Conservation (phyloP, 30 jellyfish, hydroid and myxozoan species). For the Aurelia sp. region DNA sequence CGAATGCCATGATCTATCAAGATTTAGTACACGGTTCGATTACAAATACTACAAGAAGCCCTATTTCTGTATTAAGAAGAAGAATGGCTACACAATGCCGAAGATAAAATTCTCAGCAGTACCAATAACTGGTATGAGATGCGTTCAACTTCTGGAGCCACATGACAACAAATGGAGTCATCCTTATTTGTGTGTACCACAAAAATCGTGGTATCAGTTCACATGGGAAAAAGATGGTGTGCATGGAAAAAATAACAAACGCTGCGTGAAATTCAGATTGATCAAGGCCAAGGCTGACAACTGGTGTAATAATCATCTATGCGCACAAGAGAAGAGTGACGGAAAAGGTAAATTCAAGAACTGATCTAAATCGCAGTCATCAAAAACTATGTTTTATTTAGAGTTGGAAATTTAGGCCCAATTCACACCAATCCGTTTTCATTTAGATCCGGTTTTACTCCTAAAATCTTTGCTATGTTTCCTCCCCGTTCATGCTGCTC, state of each 20-base stretch:
- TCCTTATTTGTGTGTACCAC: constrained; percentile 63
- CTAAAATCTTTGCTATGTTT: no score
- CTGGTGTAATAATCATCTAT: constrained; percentile 68
- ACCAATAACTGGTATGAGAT: constrained; percentile 35
- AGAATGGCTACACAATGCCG: constrained; percentile 35
- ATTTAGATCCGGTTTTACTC: no score
- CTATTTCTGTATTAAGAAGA: constrained; percentile 51
- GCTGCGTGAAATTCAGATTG: constrained; percentile 55
- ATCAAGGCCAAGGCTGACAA: constrained; percentile 20
- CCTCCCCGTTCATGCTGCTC: no score
- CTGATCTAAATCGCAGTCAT: not conserved
- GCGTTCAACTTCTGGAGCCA: constrained; percentile 52
- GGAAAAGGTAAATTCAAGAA: constrained; percentile 44
- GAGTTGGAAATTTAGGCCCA: not conserved
- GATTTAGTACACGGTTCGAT: constrained; percentile 39
- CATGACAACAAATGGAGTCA: constrained; percentile 35
- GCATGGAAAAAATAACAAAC: constrained; percentile 18
- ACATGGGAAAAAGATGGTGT: constrained; percentile 49
- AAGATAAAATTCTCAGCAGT: constrained; percentile 27
- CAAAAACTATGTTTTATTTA: not conserved
- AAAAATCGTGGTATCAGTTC: constrained; percentile 60
- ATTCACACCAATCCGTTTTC: no score
- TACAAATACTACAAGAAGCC: constrained; percentile 53
- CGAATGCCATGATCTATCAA: constrained; percentile 45
- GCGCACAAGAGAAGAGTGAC: constrained; percentile 64